phyloP scores from a whole-genome alignment of 2,113 vertebrate species.

The Cyphomyrus plagiostoma region DNA sequence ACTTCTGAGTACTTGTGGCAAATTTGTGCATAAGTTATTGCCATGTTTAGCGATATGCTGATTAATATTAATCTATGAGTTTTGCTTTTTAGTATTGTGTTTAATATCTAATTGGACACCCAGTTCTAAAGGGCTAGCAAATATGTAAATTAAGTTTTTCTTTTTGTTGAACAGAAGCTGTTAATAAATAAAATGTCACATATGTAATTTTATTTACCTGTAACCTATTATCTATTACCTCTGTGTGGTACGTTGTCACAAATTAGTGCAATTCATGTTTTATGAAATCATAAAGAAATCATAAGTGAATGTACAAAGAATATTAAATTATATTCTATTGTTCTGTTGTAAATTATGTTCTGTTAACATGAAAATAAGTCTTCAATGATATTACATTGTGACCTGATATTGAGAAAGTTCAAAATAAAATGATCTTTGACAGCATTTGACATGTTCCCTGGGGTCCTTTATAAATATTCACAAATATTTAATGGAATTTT shows the following conservation, averaged over 20 bases:
- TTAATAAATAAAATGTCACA: not conserved
- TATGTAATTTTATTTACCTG: not conserved
- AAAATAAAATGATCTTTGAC: not conserved
- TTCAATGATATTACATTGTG: not conserved
- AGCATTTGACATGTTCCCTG: not conserved
- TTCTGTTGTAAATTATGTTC: not conserved
- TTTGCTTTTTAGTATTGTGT: not conserved
- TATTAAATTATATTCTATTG: not conserved
- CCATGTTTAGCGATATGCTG: not conserved
- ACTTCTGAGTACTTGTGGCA: not conserved
- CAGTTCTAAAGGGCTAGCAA: not conserved
- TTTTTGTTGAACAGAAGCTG: not conserved
- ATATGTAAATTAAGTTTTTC: not conserved
- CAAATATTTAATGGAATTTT: not conserved
- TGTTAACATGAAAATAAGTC: not conserved
- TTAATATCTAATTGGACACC: not conserved
- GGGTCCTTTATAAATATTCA: not conserved
- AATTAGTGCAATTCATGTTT: not conserved
- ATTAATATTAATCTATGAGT: not conserved
- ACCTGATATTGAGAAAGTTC: not conserved
- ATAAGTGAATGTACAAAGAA: not conserved
- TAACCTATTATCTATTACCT: not conserved
- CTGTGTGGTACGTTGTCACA: not conserved
- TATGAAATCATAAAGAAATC: not conserved
- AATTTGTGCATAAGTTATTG: not conserved